phyloP scores from a whole-genome alignment of 2,888 invertebrate genomes.

The Melinopterus prodromus region DNA sequence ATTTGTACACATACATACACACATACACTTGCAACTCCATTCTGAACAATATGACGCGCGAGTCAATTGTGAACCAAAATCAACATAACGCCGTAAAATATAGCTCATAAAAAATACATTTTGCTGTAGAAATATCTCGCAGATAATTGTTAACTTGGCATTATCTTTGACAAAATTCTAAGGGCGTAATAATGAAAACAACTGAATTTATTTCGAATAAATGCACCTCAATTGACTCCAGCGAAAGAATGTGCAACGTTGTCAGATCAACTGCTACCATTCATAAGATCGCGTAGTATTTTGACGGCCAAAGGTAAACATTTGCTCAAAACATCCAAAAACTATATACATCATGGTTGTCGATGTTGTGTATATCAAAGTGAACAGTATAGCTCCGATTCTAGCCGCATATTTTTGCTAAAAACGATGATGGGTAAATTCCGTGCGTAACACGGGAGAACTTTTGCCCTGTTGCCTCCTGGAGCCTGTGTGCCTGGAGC shows the following conservation, averaged over 20 bases:
- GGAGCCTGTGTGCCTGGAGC: not conserved
- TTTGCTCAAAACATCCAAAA: not conserved
- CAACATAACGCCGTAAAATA: slow-evolving; percentile 21
- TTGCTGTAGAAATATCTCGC: not conserved
- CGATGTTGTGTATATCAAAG: not conserved
- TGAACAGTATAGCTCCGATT: not conserved
- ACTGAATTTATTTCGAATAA: slow-evolving; percentile 21
- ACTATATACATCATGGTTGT: not conserved
- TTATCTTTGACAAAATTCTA: slow-evolving; percentile 23
- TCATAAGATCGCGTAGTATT: slow-evolving; percentile 40
- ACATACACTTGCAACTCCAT: slow-evolving; percentile 66
- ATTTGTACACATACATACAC: slow-evolving; percentile 42
- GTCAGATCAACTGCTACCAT: slow-evolving; percentile 49
- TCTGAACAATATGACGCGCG: slow-evolving; percentile 72
- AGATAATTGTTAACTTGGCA: slow-evolving; percentile 12
- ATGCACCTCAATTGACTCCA: slow-evolving; percentile 46
- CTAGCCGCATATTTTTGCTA: slow-evolving; percentile 24
- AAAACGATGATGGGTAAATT: slow-evolving; percentile 38
- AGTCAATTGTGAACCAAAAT: slow-evolving; percentile 58
- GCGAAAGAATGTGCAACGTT: slow-evolving; percentile 55
- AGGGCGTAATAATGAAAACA: slow-evolving; percentile 32
- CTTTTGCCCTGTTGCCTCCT: slow-evolving; percentile 41
- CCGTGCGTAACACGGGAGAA: slow-evolving; percentile 54
- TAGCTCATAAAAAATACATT: slow-evolving; percentile 5
- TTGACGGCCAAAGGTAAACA: slow-evolving; percentile 26